Evolutionary conservation across 23 tunicate species (phyloP), one percentile per base, ranked within the genome.

Genomic region (Ciona savignyi): DNA sequence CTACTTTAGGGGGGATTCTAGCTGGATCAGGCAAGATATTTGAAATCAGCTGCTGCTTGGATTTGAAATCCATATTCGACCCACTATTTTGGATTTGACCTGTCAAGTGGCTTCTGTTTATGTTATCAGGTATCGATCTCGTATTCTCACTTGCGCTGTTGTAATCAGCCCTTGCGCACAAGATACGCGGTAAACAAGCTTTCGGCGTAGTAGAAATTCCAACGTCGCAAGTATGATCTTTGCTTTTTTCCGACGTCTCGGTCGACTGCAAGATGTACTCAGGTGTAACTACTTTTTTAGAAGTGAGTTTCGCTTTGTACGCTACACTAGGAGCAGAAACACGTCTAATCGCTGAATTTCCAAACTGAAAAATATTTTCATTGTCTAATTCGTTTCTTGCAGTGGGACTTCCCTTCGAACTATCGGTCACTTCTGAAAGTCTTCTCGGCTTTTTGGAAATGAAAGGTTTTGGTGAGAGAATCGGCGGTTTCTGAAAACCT

Each of bases 391-490:
- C 64, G 2, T 48, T 27, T 63, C 32, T 32, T n/a, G 25, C 4
- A 30, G 25, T 22, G 25, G 25, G 19, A 28, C 30, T 22, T 26
- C 62, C 71, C 23, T 30, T 23, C 32, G 70, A 30, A 3, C 63
- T 35, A 28, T 15, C 25, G 20, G 42, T 30, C 4, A 32, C 3
- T 3, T 74, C 68, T 9, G 62, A 26, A 1, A 49, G 25, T n/a
- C 42, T 33, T 70, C 64, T 70, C 62, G 77, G 77, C 71, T 79
- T 79, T 2, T 74, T 74, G 32, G 67, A 32, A 33, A 79, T 35
- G 62, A 49, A 66, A n/a, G 84, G 84, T 30, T 79, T 79, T 2
- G 84, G 84, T 23, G 84, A 79, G n/a, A 79, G 29, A 61, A 79
- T 71, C 70, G 84, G 69, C 62, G 84, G 84, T 34, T 71, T 79